These are phyloP conservation scores for Magallana ariakensis DNA, from an alignment of 1,140 invertebrate genomes.

Conservation along the genomic window DNA sequence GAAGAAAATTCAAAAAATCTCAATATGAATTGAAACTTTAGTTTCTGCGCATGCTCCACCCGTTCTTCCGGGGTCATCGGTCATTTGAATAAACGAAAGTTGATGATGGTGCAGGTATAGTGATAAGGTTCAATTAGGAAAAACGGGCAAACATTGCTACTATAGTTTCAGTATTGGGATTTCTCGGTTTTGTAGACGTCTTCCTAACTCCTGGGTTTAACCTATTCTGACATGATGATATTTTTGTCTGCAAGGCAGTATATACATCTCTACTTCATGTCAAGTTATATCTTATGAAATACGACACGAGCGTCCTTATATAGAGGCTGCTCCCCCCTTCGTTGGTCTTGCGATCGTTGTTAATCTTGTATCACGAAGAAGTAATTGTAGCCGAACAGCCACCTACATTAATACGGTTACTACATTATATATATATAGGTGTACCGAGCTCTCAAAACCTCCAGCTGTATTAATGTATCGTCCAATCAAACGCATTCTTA, in stretches of 20 bases:
- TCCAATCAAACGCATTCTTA: constrained; percentile 35
- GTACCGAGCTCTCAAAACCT: background rate
- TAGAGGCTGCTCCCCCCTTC: background rate
- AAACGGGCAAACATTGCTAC: constrained; percentile 20
- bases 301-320: constrained; percentile 12
- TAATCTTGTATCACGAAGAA: constrained; percentile 31
- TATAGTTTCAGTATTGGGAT: constrained; percentile 28
- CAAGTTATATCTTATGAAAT: constrained; percentile 24
- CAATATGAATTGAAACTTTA: constrained; percentile 16
- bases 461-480: background rate
- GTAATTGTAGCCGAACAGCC: constrained; percentile 11
- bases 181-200: background rate
- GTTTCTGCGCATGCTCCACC: constrained; percentile 13
- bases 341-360: background rate
- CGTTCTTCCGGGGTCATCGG: constrained; percentile 27
- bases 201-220: background rate
- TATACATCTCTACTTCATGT: background rate
- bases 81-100: constrained; percentile 28
- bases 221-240: background rate
- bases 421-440: background rate
- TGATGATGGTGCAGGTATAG: background rate
- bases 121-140: constrained; percentile 1
- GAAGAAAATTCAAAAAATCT: constrained; percentile 24
- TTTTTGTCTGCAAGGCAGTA: constrained; percentile 9
- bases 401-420: constrained; percentile 20